Evolutionary conservation across 2,888 invertebrate species (phyloP).

Genomic region (Rhynchonema sp.): DNA sequence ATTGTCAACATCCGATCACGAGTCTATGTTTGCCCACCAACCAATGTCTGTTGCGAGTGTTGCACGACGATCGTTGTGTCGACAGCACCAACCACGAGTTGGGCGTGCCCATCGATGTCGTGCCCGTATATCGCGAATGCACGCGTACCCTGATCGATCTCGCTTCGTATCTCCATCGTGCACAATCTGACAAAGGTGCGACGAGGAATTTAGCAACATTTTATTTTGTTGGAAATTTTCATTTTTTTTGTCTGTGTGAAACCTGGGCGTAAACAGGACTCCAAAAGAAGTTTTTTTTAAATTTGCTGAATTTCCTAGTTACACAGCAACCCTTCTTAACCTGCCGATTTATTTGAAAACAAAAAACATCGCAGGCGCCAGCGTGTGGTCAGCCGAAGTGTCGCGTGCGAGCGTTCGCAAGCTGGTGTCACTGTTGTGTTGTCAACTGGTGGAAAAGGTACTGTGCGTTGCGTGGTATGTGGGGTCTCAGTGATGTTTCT

Average conservation of each 20-base stretch:
- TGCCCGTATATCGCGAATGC: background rate
- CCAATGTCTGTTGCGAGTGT: background rate
- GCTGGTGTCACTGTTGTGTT: constrained; percentile 71
- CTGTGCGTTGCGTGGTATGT: too few species aligned
- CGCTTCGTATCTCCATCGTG: background rate
- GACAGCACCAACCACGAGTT: background rate
- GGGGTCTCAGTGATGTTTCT: too few species aligned
- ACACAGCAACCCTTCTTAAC: too few species aligned
- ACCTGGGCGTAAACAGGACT: too few species aligned
- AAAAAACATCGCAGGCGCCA: too few species aligned
- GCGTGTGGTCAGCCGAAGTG: background rate
- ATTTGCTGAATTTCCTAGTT: too few species aligned
- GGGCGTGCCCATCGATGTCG: background rate
- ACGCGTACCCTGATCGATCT: background rate
- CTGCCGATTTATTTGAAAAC: too few species aligned
- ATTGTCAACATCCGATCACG: too few species aligned
- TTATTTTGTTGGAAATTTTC: too few species aligned
- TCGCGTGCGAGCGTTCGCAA: constrained; percentile 40
- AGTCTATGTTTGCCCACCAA: background rate
- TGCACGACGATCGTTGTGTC: background rate
- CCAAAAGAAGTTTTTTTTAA: too few species aligned
- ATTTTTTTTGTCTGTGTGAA: too few species aligned
- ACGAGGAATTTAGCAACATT: too few species aligned
- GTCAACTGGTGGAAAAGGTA: constrained; percentile 57
- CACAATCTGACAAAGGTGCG: background rate